Evolutionary conservation across 1,140 invertebrate genomes (phyloP), one percentile per base, ranked within the genome.

Genomic region (Sarcophaga bullata): DNA sequence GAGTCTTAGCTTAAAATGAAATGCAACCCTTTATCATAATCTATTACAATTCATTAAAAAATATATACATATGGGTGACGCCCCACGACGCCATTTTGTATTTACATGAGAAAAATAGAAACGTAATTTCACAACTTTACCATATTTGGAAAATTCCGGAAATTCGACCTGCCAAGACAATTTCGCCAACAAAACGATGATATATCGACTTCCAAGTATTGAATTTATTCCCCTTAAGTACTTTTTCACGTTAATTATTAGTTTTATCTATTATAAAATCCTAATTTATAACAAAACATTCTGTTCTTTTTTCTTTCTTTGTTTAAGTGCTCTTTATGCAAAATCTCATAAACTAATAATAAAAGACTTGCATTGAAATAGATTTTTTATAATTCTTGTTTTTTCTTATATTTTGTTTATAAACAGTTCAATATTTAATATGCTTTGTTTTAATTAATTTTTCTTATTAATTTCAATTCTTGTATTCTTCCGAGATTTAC

Each of bases 261-360:
- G n/a, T 68, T 68, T 68, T 68, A 8, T 68, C 17, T 17, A 19
- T 58, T 58, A 7, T 58, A 62, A 62, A 6, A 68, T 19, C 25
- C 17, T 68, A 68, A 58, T 58, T 58, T 37, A 37, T 37, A 37
- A 58, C 13, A n/a, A 68, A 68, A 37, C 25, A n/a, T n/a, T n/a
- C n/a, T n/a, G n/a, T n/a, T n/a, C n/a, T n/a, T n/a, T 68, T 19
- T 9, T 68, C 9, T 19, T 68, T 19, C 62, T 68, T 19, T 68
- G 5, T 68, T 68, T 17, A 68, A 68, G 62, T 68, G 62, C 62
- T 68, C 54, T 68, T 19, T 82, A 48, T 81, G 68, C 47, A 73
- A 58, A 52, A 46, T 50, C 73, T 54, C 58, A 82, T 72, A 76
- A 82, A 17, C 82, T 82, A 82, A 54, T 48, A 82, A 82, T 82